These are phyloP conservation scores for Eumeta japonica DNA, from an alignment of 1,140 invertebrate genomes.

Conservation along the genomic window DNA sequence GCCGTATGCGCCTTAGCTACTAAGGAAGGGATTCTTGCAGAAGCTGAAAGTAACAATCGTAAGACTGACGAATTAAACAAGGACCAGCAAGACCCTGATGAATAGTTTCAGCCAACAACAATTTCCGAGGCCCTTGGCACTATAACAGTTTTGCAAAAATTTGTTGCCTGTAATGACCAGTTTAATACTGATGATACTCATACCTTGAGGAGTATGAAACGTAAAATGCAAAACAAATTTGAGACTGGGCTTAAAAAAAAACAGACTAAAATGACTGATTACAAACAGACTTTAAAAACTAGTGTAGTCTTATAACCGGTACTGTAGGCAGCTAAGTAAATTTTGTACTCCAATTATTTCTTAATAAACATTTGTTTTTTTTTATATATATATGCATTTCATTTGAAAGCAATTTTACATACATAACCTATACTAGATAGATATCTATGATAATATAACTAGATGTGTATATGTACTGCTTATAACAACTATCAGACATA, in stretches of 20 bases:
- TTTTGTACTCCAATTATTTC: no score
- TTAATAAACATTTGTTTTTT: no score
- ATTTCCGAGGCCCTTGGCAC: slow-evolving; percentile 17
- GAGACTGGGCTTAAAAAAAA: slow-evolving; percentile 15
- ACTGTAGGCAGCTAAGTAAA: no score
- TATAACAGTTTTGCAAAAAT: slow-evolving; percentile 20
- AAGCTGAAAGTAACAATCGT: slow-evolving; percentile 20
- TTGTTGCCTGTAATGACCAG: slow-evolving; percentile 13
- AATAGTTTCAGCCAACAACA: slow-evolving; percentile 20
- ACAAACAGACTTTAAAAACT: no score
- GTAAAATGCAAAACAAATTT: slow-evolving; percentile 19
- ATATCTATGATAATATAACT: no score
- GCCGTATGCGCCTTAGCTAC: slow-evolving; percentile 16
- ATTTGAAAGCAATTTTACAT: no score
- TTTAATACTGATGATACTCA: slow-evolving; percentile 17
- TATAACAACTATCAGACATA: no score
- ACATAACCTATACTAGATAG: no score
- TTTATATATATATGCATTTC: no score
- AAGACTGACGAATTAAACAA: slow-evolving; percentile 16
- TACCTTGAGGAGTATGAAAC: slow-evolving; percentile 17
- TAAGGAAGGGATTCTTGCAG: slow-evolving; percentile 20
- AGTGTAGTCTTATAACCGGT: no score
- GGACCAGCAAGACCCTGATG: slow-evolving; percentile 13
- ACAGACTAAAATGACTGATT: slow-evolving; percentile 14
- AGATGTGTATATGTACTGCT: no score